Conservation (phyloP, 1,140 invertebrate species). For the Sycobia sp. region DNA sequence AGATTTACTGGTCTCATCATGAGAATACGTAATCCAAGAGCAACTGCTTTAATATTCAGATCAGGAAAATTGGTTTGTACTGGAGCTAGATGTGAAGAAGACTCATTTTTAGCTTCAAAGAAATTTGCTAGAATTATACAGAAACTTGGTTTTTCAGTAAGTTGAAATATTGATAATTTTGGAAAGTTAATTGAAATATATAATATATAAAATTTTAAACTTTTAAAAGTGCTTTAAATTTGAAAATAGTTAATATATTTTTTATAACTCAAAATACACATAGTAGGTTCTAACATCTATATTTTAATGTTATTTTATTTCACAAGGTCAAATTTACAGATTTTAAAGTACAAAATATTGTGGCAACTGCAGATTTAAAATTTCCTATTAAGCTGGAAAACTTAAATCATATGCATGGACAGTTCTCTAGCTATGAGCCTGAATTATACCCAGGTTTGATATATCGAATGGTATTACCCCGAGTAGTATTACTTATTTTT, state of each 20-base stretch:
- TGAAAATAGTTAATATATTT: not conserved
- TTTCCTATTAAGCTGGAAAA: conserved; percentile 97
- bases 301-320: conserved; percentile 43
- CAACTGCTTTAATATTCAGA: conserved; percentile 96
- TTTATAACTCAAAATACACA: no score
- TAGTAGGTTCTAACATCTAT: no score
- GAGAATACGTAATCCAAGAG: conserved; percentile 94
- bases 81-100: conserved; percentile 94
- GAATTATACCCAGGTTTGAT: conserved; percentile 96
- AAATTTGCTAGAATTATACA: conserved; percentile 99
- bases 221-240: no score
- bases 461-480: conserved; percentile 95
- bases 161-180: conserved; percentile 35
- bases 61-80: conserved; percentile 99
- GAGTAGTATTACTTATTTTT: conserved; percentile 95
- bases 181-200: no score
- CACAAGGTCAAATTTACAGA: conserved; percentile 88
- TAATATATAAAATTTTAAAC: no score
- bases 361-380: conserved; percentile 96
- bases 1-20: conserved; percentile 98
- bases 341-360: conserved; percentile 99
- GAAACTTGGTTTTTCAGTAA: conserved; percentile 94
- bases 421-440: conserved; percentile 87
- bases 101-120: conserved; percentile 89
- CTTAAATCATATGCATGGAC: conserved; percentile 89